phyloP scores from a whole-genome alignment of 2,888 invertebrate species.

The Lasioglossum zephyrum region DNA sequence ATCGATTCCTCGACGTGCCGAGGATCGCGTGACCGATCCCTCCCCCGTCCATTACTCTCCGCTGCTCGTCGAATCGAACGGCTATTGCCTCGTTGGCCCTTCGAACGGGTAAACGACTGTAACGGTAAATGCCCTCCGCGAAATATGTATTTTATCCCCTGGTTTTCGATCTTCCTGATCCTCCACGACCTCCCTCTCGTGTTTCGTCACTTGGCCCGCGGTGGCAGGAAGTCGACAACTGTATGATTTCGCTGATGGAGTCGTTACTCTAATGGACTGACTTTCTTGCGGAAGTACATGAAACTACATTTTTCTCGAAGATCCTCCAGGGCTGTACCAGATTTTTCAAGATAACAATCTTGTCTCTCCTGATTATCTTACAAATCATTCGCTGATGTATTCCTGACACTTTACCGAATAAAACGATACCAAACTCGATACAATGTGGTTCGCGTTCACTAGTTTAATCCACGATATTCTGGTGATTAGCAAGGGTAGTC shows the following conservation, averaged over 20 bases:
- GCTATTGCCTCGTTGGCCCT: constrained; percentile 34
- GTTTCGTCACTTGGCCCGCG: not conserved
- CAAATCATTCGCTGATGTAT: too few relatives aligned
- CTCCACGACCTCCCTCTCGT: not conserved
- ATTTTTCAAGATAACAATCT: too few relatives aligned
- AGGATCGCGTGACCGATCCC: constrained; percentile 75
- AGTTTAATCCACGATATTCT: too few relatives aligned
- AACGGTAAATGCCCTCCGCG: constrained; percentile 46
- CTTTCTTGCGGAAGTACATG: not conserved
- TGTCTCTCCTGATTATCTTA: too few relatives aligned
- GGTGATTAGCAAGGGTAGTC: too few relatives aligned
- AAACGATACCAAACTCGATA: too few relatives aligned
- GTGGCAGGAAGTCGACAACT: not conserved
- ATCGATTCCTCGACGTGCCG: constrained; percentile 62
- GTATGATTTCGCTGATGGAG: constrained; percentile 25
- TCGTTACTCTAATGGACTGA: not conserved
- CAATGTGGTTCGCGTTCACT: too few relatives aligned
- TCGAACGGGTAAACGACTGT: constrained; percentile 34
- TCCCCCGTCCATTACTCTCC: constrained; percentile 68
- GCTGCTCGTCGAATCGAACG: constrained; percentile 63
- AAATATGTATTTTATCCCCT: constrained; percentile 29
- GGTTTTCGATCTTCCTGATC: not conserved
- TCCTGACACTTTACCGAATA: too few relatives aligned
- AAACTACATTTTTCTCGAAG: too few relatives aligned
- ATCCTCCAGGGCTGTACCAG: too few relatives aligned